Percentiles rank a stretch among this genome's conserved stretches.
phyloP scores from a whole-genome alignment of 2,888 invertebrate species.

The Pilophorus perplexus region DNA sequence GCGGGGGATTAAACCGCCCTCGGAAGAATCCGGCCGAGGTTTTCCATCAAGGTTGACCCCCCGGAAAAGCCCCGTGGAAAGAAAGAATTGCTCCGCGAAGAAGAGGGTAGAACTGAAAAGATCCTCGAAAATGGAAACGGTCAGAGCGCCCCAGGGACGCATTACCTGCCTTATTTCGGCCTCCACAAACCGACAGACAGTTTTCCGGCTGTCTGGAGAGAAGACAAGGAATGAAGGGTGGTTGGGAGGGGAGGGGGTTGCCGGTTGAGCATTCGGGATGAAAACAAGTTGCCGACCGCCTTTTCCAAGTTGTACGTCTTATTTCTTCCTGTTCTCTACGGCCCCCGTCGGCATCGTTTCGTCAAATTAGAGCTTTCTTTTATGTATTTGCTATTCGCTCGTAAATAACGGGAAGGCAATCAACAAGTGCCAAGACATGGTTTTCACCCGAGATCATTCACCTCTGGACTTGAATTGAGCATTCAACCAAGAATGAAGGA shows the following conservation, averaged over 20 bases:
- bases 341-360: neutral
- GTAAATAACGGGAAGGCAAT: too few relatives aligned
- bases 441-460: too few relatives aligned
- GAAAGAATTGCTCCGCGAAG: constrained; percentile 13
- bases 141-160: constrained; percentile 12
- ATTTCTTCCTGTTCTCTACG: neutral
- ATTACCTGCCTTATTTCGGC: constrained; percentile 3
- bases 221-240: too few relatives aligned
- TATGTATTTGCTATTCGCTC: too few relatives aligned
- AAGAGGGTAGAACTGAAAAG: too few relatives aligned
- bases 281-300: constrained; percentile 1
- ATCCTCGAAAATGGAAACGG: neutral
- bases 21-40: neutral
- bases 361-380: constrained; percentile 8
- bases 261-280: too few relatives aligned
- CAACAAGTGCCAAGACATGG: too few relatives aligned
- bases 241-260: too few relatives aligned
- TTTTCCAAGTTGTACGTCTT: neutral
- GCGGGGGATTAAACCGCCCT: too few relatives aligned
- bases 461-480: too few relatives aligned
- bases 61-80: too few relatives aligned
- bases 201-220: neutral
- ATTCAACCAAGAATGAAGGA: too few relatives aligned
- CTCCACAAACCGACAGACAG: constrained; percentile 4
- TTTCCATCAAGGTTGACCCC: constrained; percentile 9